phyloP scores from a whole-genome alignment of 2,888 invertebrate genomes.

The Gryllus longicercus region DNA sequence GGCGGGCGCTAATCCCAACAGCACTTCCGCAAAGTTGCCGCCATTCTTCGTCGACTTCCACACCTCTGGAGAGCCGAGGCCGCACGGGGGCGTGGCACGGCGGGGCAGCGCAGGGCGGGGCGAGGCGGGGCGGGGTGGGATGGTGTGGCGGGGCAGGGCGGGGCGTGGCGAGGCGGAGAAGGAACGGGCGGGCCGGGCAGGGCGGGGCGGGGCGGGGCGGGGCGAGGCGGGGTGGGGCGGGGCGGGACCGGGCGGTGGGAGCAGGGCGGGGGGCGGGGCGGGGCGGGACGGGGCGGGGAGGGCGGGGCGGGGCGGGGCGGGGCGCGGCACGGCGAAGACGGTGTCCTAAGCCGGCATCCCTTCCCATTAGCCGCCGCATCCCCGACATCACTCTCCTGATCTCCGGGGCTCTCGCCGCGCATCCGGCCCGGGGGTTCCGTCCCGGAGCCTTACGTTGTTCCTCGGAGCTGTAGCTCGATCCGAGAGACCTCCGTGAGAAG shows the following conservation, averaged over 20 bases:
- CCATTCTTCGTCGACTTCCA: too few species aligned
- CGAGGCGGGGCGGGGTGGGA: too few species aligned
- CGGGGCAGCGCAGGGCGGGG: too few species aligned
- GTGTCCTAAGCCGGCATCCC: background rate
- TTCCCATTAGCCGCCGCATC: background rate
- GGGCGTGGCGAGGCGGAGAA: too few species aligned
- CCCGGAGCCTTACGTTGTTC: background rate
- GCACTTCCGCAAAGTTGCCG: too few species aligned
- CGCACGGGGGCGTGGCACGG: too few species aligned
- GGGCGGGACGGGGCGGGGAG: background rate
- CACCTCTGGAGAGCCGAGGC: too few species aligned
- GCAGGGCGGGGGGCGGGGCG: background rate
- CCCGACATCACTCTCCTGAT: slow-evolving; percentile 1
- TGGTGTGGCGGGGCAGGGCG: too few species aligned
- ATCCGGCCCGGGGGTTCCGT: background rate
- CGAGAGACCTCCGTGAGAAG: background rate
- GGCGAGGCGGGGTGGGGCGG: background rate
- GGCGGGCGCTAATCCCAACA: too few species aligned
- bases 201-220: too few species aligned
- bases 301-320: background rate
- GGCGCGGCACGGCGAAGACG: background rate
- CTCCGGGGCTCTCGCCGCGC: background rate
- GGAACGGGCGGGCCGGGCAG: background rate
- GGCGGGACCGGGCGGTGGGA: background rate
- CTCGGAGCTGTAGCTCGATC: background rate